A percentile compares a stretch with the other conserved stretches of the same genome.
These are phyloP conservation scores for Neopipo cinnamomea DNA, from an alignment of 2,113 vertebrate genomes.

Conservation along the genomic window DNA sequence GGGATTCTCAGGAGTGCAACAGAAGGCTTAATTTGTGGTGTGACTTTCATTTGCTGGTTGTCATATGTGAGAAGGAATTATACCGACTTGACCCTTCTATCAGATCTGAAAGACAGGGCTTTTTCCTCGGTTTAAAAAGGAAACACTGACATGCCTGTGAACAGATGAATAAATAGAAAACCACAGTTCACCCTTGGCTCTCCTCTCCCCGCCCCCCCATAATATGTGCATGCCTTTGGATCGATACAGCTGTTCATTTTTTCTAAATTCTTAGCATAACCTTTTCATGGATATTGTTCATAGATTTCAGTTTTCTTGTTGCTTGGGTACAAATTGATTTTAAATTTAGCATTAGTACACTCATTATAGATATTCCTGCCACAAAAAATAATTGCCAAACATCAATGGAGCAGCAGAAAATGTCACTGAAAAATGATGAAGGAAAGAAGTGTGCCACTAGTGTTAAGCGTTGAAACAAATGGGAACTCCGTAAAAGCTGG, in stretches of 20 bases:
- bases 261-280: background rate
- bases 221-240: background rate
- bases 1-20: background rate
- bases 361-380: background rate
- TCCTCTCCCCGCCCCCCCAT: rapidly evolving
- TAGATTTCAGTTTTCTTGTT: background rate
- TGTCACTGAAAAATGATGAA: background rate
- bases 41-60: background rate
- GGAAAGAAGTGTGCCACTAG: background rate
- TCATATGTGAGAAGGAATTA: background rate
- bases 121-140: background rate
- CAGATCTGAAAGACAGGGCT: background rate
- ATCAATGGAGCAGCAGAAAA: background rate
- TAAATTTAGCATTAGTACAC: background rate
- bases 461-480: background rate
- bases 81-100: background rate
- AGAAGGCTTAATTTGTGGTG: background rate
- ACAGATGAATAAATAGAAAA: background rate
- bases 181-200: background rate
- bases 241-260: background rate
- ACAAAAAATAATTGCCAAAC: background rate
- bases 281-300: background rate
- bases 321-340: background rate
- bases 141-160: background rate
- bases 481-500: background rate